A percentile compares a stretch with the other conserved stretches of the same genome.
Conservation (phyloP, 2,113 vertebrate genomes). For the Lamprotornis superbus region DNA sequence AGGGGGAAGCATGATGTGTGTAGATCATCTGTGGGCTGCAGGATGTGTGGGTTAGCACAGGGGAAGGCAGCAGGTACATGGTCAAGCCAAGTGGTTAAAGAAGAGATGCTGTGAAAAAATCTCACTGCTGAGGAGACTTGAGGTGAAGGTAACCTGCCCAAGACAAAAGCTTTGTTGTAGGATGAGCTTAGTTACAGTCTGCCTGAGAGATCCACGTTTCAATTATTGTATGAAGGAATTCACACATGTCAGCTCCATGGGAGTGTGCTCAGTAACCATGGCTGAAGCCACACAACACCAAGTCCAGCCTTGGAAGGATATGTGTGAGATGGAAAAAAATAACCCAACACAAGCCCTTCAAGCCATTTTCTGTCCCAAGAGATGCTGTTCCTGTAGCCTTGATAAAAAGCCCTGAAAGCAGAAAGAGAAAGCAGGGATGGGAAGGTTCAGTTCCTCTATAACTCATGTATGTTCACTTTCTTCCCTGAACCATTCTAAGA, state of each 20-base stretch:
- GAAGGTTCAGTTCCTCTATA: not conserved
- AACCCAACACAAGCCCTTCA: not conserved
- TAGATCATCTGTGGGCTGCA: not conserved
- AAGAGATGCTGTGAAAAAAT: not conserved
- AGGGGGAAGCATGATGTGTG: not conserved
- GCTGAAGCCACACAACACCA: not conserved
- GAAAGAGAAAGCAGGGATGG: not conserved
- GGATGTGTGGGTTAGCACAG: not conserved
- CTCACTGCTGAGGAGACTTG: not conserved
- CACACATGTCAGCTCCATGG: not conserved
- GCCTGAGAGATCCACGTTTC: not conserved
- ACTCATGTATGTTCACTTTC: not conserved
- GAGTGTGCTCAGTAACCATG: not conserved
- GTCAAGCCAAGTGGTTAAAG: not conserved
- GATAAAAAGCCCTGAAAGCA: not conserved
- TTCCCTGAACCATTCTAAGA: not conserved
- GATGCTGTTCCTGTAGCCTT: not conserved
- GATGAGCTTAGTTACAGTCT: not conserved
- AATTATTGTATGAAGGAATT: not conserved
- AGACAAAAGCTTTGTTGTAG: not conserved
- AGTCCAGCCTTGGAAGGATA: not conserved
- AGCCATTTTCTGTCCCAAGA: not conserved
- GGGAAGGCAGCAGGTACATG: not conserved
- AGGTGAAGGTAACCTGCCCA: not conserved
- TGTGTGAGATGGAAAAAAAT: not conserved